phyloP scores from a whole-genome alignment of 1,140 invertebrate species.

The Patella vulgata region DNA sequence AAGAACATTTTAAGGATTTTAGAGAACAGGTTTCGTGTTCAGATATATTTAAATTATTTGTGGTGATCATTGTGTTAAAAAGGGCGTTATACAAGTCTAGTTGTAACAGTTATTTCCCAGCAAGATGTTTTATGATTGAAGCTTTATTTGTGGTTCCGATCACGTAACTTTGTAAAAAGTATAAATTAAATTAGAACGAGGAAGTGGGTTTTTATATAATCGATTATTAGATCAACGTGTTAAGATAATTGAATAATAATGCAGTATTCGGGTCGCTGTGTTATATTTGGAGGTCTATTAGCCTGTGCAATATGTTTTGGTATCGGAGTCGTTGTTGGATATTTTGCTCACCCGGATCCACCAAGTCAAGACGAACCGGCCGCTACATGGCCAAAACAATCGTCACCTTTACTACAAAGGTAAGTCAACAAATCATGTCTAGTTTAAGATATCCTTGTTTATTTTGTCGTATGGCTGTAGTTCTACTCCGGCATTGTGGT shows the following conservation, averaged over 20 bases:
- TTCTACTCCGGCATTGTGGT: not conserved
- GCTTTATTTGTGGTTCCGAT: too few species aligned
- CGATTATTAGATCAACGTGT: too few species aligned
- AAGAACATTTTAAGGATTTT: too few species aligned
- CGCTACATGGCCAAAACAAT: not conserved
- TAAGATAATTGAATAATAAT: not conserved
- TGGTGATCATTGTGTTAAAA: too few species aligned
- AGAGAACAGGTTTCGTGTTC: too few species aligned
- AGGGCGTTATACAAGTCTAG: too few species aligned
- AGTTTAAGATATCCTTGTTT: conserved; percentile 11
- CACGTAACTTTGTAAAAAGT: too few species aligned
- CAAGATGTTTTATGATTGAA: too few species aligned
- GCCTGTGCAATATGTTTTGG: not conserved
- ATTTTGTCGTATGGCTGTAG: conserved; percentile 5
- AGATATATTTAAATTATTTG: too few species aligned
- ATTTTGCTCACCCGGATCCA: not conserved
- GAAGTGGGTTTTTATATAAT: too few species aligned
- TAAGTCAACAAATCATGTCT: conserved; percentile 1
- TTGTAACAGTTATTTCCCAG: too few species aligned
- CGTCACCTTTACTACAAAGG: not conserved
- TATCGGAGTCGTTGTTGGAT: conserved; percentile 1
- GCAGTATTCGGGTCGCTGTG: not conserved
- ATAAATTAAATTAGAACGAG: too few species aligned
- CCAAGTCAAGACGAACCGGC: not conserved
- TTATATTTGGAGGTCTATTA: not conserved